phyloP scores from a whole-genome alignment of 2,888 invertebrate genomes.

The Drosophila fulvimacula region DNA sequence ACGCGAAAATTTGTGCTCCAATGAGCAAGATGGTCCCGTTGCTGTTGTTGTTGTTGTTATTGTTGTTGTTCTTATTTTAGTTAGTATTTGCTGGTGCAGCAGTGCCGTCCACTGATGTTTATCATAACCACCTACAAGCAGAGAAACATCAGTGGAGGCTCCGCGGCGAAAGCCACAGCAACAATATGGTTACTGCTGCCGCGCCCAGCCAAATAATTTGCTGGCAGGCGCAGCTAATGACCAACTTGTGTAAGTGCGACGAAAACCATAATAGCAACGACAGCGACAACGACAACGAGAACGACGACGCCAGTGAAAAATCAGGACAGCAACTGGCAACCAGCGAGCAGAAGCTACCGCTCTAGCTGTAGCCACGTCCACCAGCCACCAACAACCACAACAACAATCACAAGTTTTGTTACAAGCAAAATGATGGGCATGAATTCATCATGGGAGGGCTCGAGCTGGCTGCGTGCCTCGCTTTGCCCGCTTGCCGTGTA shows the following conservation, averaged over 20 bases:
- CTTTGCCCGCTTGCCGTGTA: background rate
- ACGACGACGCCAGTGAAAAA: conserved; percentile 60
- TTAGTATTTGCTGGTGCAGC: conserved; percentile 34
- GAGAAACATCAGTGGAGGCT: conserved; percentile 26
- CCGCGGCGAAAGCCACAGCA: conserved; percentile 41
- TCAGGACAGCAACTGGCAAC: conserved; percentile 61
- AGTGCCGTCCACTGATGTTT: conserved; percentile 62
- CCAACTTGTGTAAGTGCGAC: conserved; percentile 76
- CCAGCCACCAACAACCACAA: conserved; percentile 44
- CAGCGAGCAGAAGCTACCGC: conserved; percentile 9
- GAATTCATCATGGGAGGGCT: conserved; percentile 72
- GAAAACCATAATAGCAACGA: conserved; percentile 33
- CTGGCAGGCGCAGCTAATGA: conserved; percentile 73
- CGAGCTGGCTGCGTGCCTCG: conserved; percentile 18
- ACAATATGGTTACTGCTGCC: conserved; percentile 63
- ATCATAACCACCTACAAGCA: conserved; percentile 73
- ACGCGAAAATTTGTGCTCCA: conserved; percentile 63
- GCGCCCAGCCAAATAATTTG: conserved; percentile 73
- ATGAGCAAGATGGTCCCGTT: conserved; percentile 34
- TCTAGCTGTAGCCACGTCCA: conserved; percentile 14
- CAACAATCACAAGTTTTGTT: conserved; percentile 74
- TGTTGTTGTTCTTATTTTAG: conserved; percentile 3
- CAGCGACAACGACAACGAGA: conserved; percentile 17
- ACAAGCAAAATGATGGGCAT: conserved; percentile 77
- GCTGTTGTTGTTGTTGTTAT: conserved; percentile 9